phyloP scores from a whole-genome alignment of 2,113 vertebrate genomes.

The Trematocara stigmaticum region DNA sequence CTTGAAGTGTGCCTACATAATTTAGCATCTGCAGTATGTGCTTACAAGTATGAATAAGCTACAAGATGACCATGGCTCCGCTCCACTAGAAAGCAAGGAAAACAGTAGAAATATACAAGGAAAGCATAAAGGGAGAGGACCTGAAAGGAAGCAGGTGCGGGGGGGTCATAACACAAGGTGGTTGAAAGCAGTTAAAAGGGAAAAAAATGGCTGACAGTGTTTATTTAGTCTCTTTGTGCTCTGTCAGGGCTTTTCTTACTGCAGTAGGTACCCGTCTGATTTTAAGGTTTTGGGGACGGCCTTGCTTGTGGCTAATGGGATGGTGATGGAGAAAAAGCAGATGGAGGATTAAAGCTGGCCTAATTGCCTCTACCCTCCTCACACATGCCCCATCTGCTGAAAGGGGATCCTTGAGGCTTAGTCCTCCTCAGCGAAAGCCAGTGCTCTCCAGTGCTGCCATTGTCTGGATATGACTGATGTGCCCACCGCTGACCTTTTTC shows the following conservation, averaged over 20 bases:
- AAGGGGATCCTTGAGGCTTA: conserved; percentile 35
- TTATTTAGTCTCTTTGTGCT: conserved; percentile 17
- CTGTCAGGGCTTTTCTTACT: conserved; percentile 48
- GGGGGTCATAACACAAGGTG: background rate
- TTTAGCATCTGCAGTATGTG: background rate
- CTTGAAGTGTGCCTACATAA: background rate
- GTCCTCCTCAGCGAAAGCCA: conserved; percentile 9
- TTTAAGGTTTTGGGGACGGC: conserved; percentile 21
- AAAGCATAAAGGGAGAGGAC: background rate
- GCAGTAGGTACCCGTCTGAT: background rate
- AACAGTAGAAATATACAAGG: background rate
- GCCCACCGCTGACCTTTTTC: conserved; percentile 17
- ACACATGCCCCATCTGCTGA: conserved; percentile 56
- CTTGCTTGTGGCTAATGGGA: conserved; percentile 34
- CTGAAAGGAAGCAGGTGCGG: conserved; percentile 20
- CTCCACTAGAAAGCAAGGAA: background rate
- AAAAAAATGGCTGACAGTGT: conserved; percentile 42
- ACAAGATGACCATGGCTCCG: background rate
- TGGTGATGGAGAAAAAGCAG: conserved; percentile 43
- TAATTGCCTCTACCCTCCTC: conserved; percentile 65
- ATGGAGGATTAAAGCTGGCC: conserved; percentile 68
- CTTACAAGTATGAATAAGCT: background rate
- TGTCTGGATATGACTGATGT: conserved; percentile 44
- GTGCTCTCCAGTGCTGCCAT: conserved; percentile 3
- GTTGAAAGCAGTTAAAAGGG: background rate